Conservation (phyloP, 1,140 invertebrate genomes). For the Heliothis virescens region DNA sequence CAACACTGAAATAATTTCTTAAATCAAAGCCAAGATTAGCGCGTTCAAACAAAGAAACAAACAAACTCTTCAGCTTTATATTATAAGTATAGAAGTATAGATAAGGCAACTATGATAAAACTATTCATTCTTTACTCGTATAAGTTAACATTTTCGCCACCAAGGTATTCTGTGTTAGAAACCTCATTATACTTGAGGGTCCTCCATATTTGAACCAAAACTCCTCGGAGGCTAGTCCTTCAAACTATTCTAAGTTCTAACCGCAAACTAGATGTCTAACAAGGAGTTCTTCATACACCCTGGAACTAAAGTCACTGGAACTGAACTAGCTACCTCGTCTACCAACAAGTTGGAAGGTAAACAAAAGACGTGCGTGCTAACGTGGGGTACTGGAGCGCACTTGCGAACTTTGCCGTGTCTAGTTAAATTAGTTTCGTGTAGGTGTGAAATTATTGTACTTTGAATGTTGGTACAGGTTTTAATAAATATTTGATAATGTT, state of each 20-base stretch:
- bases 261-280: background rate
- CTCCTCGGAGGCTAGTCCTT: no score
- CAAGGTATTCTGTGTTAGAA: background rate
- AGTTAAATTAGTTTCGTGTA: constrained; percentile 18
- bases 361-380: constrained; percentile 17
- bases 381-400: background rate
- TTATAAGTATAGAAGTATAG: no score
- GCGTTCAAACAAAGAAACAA: no score
- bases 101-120: no score
- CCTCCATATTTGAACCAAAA: no score
- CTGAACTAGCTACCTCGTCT: background rate
- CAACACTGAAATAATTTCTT: no score
- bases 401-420: background rate
- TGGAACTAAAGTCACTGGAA: background rate
- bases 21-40: no score
- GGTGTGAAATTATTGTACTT: background rate
- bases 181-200: no score
- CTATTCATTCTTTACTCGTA: no score
- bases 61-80: no score
- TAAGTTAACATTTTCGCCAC: no score
- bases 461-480: background rate
- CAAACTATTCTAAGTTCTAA: constrained; percentile 2
- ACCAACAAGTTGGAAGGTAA: constrained; percentile 7
- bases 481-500: no score
- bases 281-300: background rate